Base-by-base conservation (phyloP, 1,140 invertebrate genomes). In the Marisa cornuarietis region DNA sequence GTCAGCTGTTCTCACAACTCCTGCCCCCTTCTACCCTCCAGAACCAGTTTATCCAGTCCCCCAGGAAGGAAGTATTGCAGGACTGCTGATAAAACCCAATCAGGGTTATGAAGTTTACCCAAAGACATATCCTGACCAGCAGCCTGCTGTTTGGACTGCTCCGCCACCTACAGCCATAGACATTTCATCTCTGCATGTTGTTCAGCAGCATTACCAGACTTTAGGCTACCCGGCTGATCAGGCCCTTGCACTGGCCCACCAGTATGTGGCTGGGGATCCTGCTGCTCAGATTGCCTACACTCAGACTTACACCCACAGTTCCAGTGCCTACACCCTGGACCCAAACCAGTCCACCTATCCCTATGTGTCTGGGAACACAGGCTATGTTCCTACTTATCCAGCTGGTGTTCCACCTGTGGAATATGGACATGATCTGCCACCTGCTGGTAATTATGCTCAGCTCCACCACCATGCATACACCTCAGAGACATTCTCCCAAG, bases 151-250 rank as follows among this genome's bases (percentile, higher is more conserved):
- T 4, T 77, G 63, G 76, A 51, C 61, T 76, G 31, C 52, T 66
- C 63, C 42, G 58, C n/a, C 61, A 69, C 49, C 69, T 69, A 14
- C 52, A n/a, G 16, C 49, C 54, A 20, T 42, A 18, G 49, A 61
- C 69, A 68, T 31, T 61, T 61, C 69, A 10, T 66, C 71, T 54
- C 16, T 69, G 16, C 80, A 77, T 10, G 51, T 52, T 4, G 62
- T 69, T 42, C 75, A 74, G 26, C 80, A 81, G 16, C 75, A 77
- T 54, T 65, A 72, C 11, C 81, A 72, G 14, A 49, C 62, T 14
- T 62, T 71, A 58, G 71, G 62, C n/a, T 74, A 79, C 58, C 78
- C 61, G 10, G 61, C 71, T n/a, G 75, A 81, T 9, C 80, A 71
- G 22, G 58, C 68, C 18, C 65, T 78, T 22, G n/a, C 61, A 14